phyloP scores from a whole-genome alignment of 2,797 vertebrate genomes.

The Rhadinocentrus ornatus region DNA sequence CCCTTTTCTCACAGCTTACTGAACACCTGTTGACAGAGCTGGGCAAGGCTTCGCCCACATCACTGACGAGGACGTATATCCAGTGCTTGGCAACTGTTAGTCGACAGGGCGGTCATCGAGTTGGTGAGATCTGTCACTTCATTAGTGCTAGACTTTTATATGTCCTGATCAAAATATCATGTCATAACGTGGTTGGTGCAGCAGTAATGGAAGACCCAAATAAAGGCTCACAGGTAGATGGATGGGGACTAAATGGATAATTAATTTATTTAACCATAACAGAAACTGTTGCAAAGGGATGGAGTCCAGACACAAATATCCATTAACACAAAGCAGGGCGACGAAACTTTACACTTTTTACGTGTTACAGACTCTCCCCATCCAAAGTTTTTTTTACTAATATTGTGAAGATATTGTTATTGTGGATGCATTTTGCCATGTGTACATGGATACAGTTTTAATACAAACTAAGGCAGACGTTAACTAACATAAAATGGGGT shows the following conservation, averaged over 20 bases:
- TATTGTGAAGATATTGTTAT: not conserved
- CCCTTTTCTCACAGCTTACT: slow-evolving; percentile 90
- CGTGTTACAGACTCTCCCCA: not conserved
- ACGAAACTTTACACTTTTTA: no score
- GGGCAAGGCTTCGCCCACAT: slow-evolving; percentile 80
- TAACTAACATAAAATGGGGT: not conserved
- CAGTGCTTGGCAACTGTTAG: slow-evolving; percentile 93
- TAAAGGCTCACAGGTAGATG: not conserved
- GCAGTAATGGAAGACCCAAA: not conserved
- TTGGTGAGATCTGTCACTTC: slow-evolving; percentile 81
- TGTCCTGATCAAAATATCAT: not conserved
- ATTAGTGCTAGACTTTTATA: not conserved
- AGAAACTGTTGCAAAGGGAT: not conserved
- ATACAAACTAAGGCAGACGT: not conserved
- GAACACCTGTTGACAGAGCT: slow-evolving; percentile 88
- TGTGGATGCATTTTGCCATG: not conserved
- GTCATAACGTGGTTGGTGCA: not conserved
- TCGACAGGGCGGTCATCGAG: slow-evolving; percentile 91
- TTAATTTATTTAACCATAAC: no score
- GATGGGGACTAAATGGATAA: no score
- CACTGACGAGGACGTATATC: slow-evolving; percentile 90
- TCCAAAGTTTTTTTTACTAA: not conserved
- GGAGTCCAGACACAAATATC: not conserved
- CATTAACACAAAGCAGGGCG: not conserved
- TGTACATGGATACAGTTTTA: not conserved